These are phyloP conservation scores for Rhipidura dahli DNA, from an alignment of 2,113 vertebrate species.

Conservation along the genomic window DNA sequence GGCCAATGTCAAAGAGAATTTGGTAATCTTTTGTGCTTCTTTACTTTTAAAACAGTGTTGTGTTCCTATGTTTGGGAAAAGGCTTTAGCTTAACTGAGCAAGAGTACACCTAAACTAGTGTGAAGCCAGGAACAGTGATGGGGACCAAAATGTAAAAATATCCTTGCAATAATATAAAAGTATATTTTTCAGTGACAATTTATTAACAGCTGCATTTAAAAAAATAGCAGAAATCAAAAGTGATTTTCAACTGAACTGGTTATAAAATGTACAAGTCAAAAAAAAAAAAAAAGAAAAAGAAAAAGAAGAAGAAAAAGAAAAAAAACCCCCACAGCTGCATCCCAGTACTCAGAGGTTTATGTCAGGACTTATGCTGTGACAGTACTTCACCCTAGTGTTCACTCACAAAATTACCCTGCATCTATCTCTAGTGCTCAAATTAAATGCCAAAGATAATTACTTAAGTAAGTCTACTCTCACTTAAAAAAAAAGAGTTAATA, in stretches of 20 bases:
- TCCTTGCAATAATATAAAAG: neutral
- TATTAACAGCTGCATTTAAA: neutral
- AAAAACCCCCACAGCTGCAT: neutral
- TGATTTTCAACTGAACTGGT: conserved; percentile 21
- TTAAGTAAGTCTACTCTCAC: neutral
- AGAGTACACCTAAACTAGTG: conserved; percentile 68
- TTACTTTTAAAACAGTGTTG: conserved; percentile 81
- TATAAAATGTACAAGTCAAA: neutral
- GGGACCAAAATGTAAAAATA: neutral
- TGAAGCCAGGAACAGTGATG: neutral
- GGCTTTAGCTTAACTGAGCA: conserved; percentile 83
- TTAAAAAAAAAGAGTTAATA: neutral
- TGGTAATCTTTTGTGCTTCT: conserved; percentile 79
- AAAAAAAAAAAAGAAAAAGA: rapidly evolving
- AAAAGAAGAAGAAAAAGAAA: neutral
- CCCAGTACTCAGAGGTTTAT: neutral
- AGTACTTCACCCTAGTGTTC: neutral
- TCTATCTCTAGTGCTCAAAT: neutral
- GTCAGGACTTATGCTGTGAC: neutral
- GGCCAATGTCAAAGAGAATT: conserved; percentile 99
- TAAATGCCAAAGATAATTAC: neutral
- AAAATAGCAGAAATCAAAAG: neutral
- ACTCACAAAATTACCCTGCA: conserved; percentile 20
- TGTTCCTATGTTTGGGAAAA: conserved; percentile 79
- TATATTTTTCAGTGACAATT: neutral